Conservation (phyloP, 2,888 invertebrate species). For the Gymnocheta viridis region DNA sequence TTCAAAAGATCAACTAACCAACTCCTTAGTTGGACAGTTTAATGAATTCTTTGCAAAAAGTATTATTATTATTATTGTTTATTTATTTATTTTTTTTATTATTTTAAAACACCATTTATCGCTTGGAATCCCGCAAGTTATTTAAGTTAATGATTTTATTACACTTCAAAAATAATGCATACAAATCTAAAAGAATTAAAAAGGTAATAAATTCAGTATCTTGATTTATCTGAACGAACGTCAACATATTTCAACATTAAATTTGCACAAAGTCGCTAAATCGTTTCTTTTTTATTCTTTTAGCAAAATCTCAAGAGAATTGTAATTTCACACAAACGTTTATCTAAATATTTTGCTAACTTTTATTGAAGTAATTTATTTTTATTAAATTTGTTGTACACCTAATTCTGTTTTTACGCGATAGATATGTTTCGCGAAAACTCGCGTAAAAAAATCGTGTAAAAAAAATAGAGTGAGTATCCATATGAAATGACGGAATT, state of each 20-base stretch:
- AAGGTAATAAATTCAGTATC: slow-evolving; percentile 15
- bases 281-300: neutral
- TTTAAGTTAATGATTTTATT: slow-evolving; percentile 5
- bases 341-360: neutral
- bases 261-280: neutral
- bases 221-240: neutral
- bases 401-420: no score
- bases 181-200: slow-evolving; percentile 15
- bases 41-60: neutral
- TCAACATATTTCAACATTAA: neutral
- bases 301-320: neutral
- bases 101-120: neutral
- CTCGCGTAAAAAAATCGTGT: no score
- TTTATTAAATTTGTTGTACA: slow-evolving; percentile 21
- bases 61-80: neutral
- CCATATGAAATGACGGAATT: no score
- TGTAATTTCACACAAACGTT: slow-evolving; percentile 23
- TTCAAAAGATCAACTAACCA: neutral
- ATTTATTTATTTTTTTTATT: neutral
- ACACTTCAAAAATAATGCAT: neutral
- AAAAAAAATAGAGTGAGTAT: no score
- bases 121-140: neutral
- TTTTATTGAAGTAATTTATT: slow-evolving; percentile 8
- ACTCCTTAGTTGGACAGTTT: neutral
- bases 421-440: no score